Evolutionary conservation across 2,113 vertebrate genomes (phyloP).

Genomic region (Poeciliopsis turrubarensis): DNA sequence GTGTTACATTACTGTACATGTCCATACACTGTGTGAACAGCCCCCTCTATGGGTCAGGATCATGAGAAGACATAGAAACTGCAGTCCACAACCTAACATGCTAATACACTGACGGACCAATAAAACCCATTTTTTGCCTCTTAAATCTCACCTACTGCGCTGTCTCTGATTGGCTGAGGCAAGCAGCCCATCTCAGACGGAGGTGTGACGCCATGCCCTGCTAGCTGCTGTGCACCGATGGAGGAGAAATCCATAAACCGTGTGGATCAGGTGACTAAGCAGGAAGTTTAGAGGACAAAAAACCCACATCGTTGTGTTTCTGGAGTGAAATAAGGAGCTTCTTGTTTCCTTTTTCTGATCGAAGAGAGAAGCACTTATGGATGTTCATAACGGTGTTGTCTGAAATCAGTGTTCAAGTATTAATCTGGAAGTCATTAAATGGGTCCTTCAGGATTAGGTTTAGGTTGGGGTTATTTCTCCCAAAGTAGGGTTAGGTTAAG

Average conservation of each 20-base stretch:
- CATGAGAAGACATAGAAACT: constrained; percentile 12
- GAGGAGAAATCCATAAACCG: constrained; percentile 43
- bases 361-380: background rate
- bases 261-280: constrained; percentile 47
- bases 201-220: constrained; percentile 10
- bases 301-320: background rate
- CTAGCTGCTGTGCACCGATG: constrained; percentile 15
- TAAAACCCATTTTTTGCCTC: background rate
- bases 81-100: constrained; percentile 16
- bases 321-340: background rate
- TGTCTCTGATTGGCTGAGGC: constrained; percentile 20
- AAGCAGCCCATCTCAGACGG: constrained; percentile 3
- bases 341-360: background rate
- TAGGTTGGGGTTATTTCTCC: no score
- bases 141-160: constrained; percentile 9
- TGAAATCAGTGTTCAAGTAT: no score
- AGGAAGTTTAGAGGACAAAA: constrained; percentile 10
- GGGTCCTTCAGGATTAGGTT: background rate
- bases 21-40: constrained; percentile 6
- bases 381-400: background rate
- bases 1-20: background rate
- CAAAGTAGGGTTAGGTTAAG: background rate
- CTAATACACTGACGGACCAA: constrained; percentile 30
- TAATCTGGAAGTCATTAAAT: background rate
- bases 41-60: constrained; percentile 43